These are phyloP conservation scores for Drosophila arizonae DNA, from an alignment of 1,140 invertebrate genomes.

Conservation along the genomic window DNA sequence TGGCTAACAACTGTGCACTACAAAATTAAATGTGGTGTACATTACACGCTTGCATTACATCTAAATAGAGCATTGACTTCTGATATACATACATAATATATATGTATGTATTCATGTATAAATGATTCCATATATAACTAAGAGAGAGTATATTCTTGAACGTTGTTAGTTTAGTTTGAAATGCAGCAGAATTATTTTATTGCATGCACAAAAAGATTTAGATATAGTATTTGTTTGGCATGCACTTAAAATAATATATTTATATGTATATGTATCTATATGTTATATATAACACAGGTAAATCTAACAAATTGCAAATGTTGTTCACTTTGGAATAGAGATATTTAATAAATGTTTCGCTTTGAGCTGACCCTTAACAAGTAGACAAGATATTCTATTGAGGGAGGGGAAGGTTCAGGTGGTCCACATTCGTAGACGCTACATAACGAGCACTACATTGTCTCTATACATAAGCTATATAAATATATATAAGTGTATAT, in stretches of 20 bases:
- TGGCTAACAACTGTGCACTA: slow-evolving; percentile 34
- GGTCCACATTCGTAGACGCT: slow-evolving; percentile 17
- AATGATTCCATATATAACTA: too few relatives aligned
- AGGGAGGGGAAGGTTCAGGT: not conserved
- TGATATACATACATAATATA: not conserved
- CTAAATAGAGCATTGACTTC: slow-evolving; percentile 22
- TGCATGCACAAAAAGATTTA: slow-evolving; percentile 7
- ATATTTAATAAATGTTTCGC: slow-evolving; percentile 22
- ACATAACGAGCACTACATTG: slow-evolving; percentile 15
- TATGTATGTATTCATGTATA: too few relatives aligned
- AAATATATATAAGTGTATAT: not conserved
- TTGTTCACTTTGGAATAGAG: slow-evolving; percentile 16
- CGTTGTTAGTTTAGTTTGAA: too few relatives aligned
- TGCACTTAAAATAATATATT: not conserved
- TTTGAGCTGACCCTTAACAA: slow-evolving; percentile 33
- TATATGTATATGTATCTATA: not conserved
- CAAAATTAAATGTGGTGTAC: slow-evolving; percentile 14
- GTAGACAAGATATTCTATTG: slow-evolving; percentile 2
- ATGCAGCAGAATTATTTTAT: slow-evolving; percentile 10
- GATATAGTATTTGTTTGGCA: not conserved
- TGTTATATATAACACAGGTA: not conserved
- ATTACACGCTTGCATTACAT: not conserved
- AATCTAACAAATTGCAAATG: slow-evolving; percentile 8
- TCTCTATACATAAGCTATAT: slow-evolving; percentile 2
- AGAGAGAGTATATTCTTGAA: too few relatives aligned